Evolutionary conservation across 2,888 invertebrate genomes (phyloP), one percentile per base, ranked within the genome.

Genomic region (Lottia gigantea): DNA sequence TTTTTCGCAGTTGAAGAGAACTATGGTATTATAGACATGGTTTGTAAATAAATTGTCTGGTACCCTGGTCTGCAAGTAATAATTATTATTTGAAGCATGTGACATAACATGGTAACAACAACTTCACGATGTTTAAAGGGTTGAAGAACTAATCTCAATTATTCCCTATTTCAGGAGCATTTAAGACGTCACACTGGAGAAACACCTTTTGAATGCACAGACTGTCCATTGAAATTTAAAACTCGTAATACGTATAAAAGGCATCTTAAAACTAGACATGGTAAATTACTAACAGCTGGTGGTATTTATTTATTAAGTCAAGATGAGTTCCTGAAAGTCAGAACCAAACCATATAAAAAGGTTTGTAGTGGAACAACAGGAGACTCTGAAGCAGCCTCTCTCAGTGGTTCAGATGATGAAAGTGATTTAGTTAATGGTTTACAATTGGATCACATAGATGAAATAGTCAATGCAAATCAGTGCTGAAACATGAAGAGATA

Each of bases 191-290:
- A 92, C 80, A 86, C 87, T 11, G 87, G 87, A 23, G 86, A 87
- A 74, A 87, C 86, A 1, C 87, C 87, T 61, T 87, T 85, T 78
- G 80, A 83, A 55, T 87, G 87, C 73, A 73, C 73, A 14, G 85
- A 86, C 71, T 87, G 87, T 76, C 80, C 82, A 11, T 80, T 81
- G 66, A 81, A 91, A 78, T 92, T 91, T 79, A 91, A 91, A 84
- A 91, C 92, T 0, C 87, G 91, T 46, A 92, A 92, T 80, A 91
- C 91, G 0, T 92, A 91, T 83, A 92, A 92, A 78, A 89, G 91
- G 2, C 92, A 92, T 80, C 84, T 92, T 71, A 90, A 90, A 80
- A 91, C 91, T 6, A 86, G 91, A 2, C 92, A 92, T 76, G 90
- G 91, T 8, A 91, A 91, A 83, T 89, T 91, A 31, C 84, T 91